Evolutionary conservation across 2,113 vertebrate genomes (phyloP).

Genomic region (Campylomormyrus numenius): DNA sequence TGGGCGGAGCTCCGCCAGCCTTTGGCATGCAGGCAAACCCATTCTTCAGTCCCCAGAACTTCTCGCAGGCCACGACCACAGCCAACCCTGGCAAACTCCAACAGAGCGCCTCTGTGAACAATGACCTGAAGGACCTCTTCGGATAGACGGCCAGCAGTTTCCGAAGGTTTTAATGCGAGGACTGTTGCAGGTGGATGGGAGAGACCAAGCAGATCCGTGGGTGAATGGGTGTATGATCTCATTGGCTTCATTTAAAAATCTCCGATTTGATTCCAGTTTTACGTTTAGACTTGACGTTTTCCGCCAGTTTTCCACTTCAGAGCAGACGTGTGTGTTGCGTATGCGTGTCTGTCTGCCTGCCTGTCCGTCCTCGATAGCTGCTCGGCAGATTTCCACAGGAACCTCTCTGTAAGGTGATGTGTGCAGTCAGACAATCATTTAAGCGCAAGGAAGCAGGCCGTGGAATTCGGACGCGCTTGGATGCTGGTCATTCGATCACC

Average conservation of each 20-base stretch:
- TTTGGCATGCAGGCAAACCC: constrained; percentile 92
- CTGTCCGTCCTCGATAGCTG: not conserved
- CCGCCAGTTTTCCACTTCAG: not conserved
- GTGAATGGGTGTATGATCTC: not conserved
- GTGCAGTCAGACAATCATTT: not conserved
- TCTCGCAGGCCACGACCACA: constrained; percentile 65
- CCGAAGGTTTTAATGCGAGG: not conserved
- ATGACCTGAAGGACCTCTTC: constrained; percentile 94
- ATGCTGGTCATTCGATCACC: not conserved
- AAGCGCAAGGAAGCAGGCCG: not conserved
- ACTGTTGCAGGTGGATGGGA: constrained; percentile 18
- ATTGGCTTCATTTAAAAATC: not conserved
- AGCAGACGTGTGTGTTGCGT: not conserved
- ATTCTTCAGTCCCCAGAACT: constrained; percentile 94
- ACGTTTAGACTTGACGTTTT: not conserved
- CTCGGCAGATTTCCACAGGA: not conserved
- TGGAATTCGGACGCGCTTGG: not conserved
- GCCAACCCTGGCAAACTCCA: constrained; percentile 65
- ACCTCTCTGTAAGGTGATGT: not conserved
- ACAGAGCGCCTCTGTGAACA: constrained; percentile 81
- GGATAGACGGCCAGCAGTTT: constrained; percentile 59
- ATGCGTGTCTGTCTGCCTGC: not conserved
- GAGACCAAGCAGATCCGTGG: constrained; percentile 7
- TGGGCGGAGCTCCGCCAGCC: constrained; percentile 65
- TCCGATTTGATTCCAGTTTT: not conserved